Evolutionary conservation across 2,888 invertebrate species (phyloP).

Genomic region (Mythimna impura): DNA sequence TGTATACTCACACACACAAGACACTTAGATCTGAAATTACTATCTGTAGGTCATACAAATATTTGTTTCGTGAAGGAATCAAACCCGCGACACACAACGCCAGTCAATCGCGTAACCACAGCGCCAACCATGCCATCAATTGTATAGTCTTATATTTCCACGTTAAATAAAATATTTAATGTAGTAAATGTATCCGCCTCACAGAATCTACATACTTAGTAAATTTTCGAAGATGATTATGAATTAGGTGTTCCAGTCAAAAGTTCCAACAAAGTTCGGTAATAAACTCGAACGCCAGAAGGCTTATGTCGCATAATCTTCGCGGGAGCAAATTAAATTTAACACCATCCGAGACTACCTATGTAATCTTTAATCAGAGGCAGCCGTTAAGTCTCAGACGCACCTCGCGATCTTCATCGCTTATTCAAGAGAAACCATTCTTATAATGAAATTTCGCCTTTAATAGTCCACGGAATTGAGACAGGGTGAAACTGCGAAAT

Average conservation of each 20-base stretch:
- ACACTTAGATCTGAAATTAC: no score
- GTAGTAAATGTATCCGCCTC: slow-evolving; percentile 2
- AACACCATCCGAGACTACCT: slow-evolving; percentile 72
- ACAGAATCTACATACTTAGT: slow-evolving; percentile 17
- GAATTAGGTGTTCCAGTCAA: slow-evolving; percentile 55
- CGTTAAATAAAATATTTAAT: slow-evolving; percentile 3
- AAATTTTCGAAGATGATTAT: slow-evolving; percentile 40
- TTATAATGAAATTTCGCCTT: slow-evolving; percentile 85
- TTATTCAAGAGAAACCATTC: slow-evolving; percentile 81
- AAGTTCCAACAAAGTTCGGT: slow-evolving; percentile 68
- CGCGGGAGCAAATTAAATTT: slow-evolving; percentile 78
- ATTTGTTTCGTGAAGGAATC: not conserved
- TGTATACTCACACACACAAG: no score
- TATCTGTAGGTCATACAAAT: no score
- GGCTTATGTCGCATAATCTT: slow-evolving; percentile 72
- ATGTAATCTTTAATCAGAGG: slow-evolving; percentile 80
- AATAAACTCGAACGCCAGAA: slow-evolving; percentile 70
- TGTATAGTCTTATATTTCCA: not conserved
- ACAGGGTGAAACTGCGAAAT: slow-evolving; percentile 83
- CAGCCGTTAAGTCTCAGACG: slow-evolving; percentile 72
- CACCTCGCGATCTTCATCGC: slow-evolving; percentile 75
- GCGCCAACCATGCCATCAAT: no score
- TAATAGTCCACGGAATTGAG: slow-evolving; percentile 83
- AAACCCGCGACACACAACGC: no score
- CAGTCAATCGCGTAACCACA: no score